Conservation (phyloP, 2,113 vertebrate species). For the Eulemur macaco region DNA sequence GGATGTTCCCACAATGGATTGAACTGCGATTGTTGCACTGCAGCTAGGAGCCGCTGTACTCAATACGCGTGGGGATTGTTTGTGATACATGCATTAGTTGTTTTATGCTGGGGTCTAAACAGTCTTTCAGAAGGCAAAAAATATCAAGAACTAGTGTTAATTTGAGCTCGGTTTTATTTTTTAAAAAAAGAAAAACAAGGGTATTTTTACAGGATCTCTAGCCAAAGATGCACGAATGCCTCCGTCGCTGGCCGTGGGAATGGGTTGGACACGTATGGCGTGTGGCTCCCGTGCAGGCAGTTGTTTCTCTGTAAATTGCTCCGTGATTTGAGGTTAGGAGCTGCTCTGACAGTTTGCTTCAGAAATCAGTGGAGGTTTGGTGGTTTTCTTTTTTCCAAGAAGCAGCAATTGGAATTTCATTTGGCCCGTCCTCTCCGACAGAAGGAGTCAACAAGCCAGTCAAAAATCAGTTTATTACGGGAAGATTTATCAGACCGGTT, state of each 20-base stretch:
- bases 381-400: not conserved
- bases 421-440: not conserved
- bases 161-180: not conserved
- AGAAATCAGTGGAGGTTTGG: not conserved
- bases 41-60: not conserved
- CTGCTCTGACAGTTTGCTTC: not conserved
- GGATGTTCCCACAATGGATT: not conserved
- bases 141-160: not conserved
- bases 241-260: not conserved
- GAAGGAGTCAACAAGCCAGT: not conserved
- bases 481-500: not conserved
- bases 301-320: not conserved
- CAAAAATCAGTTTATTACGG: not conserved
- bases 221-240: accelerated
- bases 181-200: not conserved
- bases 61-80: not conserved
- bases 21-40: not conserved
- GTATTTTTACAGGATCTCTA: not conserved
- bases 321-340: not conserved
- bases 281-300: accelerated
- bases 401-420: not conserved
- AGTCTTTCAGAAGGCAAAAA: not conserved
- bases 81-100: not conserved
- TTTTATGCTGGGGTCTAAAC: not conserved
- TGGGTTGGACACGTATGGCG: accelerated